A percentile compares a stretch with the other conserved stretches of the same genome.
phyloP scores from a whole-genome alignment of 2,113 vertebrate genomes.

The Setophaga kirtlandii region DNA sequence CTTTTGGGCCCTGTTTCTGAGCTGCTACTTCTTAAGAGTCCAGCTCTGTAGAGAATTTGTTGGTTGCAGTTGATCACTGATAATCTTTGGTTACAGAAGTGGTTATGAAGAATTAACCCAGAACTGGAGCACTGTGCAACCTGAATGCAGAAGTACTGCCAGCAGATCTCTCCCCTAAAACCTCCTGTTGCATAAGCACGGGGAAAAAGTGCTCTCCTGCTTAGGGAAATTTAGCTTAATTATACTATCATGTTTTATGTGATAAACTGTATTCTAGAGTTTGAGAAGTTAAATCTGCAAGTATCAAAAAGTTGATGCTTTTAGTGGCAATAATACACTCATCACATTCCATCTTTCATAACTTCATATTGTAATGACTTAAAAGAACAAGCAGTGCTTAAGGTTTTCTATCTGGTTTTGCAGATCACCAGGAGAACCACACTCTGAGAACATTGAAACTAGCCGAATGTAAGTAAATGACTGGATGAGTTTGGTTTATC shows the following conservation, averaged over 20 bases:
- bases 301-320: neutral
- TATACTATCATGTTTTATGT: neutral
- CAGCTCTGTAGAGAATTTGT: neutral
- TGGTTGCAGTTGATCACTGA: neutral
- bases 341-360: neutral
- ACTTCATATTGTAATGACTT: neutral
- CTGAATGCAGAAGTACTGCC: neutral
- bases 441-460: constrained; percentile 88
- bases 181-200: neutral
- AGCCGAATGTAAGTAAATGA: constrained; percentile 95
- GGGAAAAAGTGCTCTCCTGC: neutral
- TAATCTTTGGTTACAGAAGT: neutral
- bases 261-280: neutral
- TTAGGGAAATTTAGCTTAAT: neutral
- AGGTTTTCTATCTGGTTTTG: constrained; percentile 69
- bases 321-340: neutral
- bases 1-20: neutral
- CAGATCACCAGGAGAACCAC: constrained; percentile 86
- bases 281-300: neutral
- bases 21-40: neutral
- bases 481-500: neutral
- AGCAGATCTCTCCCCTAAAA: neutral
- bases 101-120: neutral
- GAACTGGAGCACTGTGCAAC: neutral
- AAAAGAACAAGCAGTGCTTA: neutral